Percentiles rank a stretch among this genome's conserved stretches.
phyloP scores from a whole-genome alignment of 2,113 vertebrate genomes.

The Morone chrysops region DNA sequence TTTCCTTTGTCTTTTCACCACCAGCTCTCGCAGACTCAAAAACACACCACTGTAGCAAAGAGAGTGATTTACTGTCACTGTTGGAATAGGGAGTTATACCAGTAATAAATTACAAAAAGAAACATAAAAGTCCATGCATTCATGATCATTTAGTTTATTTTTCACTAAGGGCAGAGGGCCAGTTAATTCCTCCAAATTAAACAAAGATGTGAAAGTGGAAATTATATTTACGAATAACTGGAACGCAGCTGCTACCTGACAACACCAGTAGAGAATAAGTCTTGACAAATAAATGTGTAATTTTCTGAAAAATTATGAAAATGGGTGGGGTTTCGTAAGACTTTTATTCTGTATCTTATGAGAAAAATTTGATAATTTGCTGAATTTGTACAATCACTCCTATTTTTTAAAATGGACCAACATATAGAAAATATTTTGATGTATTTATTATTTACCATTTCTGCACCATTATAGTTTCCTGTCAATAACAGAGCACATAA shows the following conservation, averaged over 20 bases:
- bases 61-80: slow-evolving; percentile 20
- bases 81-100: not conserved
- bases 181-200: not conserved
- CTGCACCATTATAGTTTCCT: not conserved
- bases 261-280: too few species aligned
- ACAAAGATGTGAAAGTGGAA: not conserved
- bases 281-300: too few species aligned
- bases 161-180: not conserved
- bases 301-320: too few species aligned
- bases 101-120: slow-evolving; percentile 17
- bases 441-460: not conserved
- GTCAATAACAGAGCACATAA: not conserved
- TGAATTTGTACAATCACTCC: not conserved
- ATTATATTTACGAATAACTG: not conserved
- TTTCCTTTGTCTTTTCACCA: not conserved
- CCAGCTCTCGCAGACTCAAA: not conserved
- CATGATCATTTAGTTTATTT: not conserved
- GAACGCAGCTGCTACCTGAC: too few species aligned
- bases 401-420: not conserved
- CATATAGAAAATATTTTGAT: not conserved
- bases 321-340: not conserved
- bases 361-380: not conserved
- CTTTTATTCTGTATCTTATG: not conserved
- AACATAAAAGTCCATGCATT: slow-evolving; percentile 7
- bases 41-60: slow-evolving; percentile 7